phyloP scores from a whole-genome alignment of 2,113 vertebrate genomes.

The Talpa occidentalis region DNA sequence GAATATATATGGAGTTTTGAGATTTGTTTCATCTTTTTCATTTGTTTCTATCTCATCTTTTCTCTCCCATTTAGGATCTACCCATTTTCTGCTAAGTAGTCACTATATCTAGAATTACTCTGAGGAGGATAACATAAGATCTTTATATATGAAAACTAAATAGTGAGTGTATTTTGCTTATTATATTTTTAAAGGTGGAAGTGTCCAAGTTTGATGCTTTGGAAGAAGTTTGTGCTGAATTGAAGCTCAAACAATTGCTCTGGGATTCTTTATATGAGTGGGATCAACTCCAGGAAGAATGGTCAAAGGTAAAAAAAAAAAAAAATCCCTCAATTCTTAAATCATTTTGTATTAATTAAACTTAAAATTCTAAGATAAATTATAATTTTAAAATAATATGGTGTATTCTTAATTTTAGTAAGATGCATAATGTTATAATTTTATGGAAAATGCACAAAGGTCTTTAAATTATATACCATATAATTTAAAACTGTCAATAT shows the following conservation, averaged over 20 bases:
- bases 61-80: neutral
- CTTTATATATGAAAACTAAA: conserved; percentile 59
- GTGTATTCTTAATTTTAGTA: neutral
- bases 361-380: neutral
- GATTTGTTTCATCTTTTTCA: neutral
- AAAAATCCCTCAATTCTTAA: neutral
- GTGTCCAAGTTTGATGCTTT: conserved; percentile 89
- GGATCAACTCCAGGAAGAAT: conserved; percentile 86
- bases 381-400: neutral
- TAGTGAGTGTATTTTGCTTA: neutral
- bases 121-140: neutral
- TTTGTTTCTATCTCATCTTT: neutral
- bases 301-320: conserved; percentile 85
- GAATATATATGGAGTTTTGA: neutral
- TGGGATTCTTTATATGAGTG: conserved; percentile 91
- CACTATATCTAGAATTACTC: conserved; percentile 4
- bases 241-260: conserved; percentile 89
- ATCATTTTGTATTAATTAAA: conserved; percentile 27
- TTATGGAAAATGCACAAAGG: neutral
- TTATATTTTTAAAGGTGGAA: conserved; percentile 86
- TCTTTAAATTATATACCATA: neutral
- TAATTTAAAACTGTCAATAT: too few species aligned
- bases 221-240: conserved; percentile 87
- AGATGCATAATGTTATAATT: neutral
- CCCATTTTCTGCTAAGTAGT: neutral